Conservation (phyloP, 2,797 vertebrate species). For the Enteromius fasciolatus region DNA sequence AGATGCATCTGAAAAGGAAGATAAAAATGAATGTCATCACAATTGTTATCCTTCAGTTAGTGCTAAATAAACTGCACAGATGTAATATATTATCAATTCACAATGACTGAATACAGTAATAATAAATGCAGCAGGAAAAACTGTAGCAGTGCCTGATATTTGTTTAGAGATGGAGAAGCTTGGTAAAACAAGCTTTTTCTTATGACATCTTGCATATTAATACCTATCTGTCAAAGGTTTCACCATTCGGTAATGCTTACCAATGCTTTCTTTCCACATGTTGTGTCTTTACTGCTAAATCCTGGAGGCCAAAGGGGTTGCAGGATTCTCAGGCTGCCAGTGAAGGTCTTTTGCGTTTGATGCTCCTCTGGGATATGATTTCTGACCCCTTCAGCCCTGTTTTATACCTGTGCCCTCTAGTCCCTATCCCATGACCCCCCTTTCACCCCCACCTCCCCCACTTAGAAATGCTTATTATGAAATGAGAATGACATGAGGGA, state of each 20-base stretch:
- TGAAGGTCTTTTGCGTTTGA: constrained; percentile 21
- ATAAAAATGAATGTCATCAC: background rate
- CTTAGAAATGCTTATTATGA: constrained; percentile 37
- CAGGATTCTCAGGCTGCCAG: background rate
- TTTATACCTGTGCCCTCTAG: constrained; percentile 48
- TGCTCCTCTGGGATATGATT: constrained; percentile 36
- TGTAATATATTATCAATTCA: background rate
- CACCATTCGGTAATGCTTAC: constrained; percentile 65
- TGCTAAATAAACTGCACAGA: background rate
- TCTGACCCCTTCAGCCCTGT: constrained; percentile 31
- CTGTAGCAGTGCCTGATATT: background rate
- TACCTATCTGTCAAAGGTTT: background rate
- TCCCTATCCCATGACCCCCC: constrained; percentile 42
- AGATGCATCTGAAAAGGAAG: constrained; percentile 64
- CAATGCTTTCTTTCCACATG: constrained; percentile 77
- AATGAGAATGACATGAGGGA: background rate
- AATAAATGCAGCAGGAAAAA: constrained; percentile 5
- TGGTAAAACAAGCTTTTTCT: background rate
- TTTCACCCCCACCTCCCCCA: constrained; percentile 28
- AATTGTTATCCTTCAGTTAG: constrained; percentile 7
- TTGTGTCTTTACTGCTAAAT: constrained; percentile 4
- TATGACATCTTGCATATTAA: background rate
- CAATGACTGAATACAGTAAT: background rate
- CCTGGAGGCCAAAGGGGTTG: background rate
- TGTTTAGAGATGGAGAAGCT: background rate